Conservation (phyloP, 2,113 vertebrate genomes). For the Paradoxurus hermaphroditus region DNA sequence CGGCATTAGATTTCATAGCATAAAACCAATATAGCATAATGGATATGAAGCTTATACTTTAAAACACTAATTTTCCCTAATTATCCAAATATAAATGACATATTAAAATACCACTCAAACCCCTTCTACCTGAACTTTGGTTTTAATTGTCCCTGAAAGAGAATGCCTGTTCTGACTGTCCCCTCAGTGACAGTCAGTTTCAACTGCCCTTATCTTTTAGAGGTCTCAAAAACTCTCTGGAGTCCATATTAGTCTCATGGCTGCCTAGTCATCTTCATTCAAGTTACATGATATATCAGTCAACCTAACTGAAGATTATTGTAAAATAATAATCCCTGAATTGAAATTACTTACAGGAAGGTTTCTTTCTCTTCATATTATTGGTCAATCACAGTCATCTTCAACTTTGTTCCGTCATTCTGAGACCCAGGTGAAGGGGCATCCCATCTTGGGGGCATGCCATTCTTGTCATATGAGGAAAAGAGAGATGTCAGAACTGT, state of each 20-base stretch:
- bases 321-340: not conserved
- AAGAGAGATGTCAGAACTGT: not conserved
- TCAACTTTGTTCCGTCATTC: not conserved
- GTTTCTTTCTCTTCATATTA: not conserved
- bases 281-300: not conserved
- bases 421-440: not conserved
- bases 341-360: not conserved
- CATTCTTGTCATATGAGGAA: not conserved
- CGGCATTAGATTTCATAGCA: conserved; percentile 3
- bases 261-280: not conserved
- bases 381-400: not conserved
- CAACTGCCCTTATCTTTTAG: not conserved
- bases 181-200: not conserved
- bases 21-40: not conserved
- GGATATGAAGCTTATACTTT: not conserved
- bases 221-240: not conserved
- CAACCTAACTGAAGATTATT: not conserved
- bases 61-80: conserved; percentile 3
- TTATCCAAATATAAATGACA: not conserved
- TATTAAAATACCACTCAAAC: not conserved
- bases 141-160: conserved; percentile 6
- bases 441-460: not conserved
- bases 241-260: not conserved
- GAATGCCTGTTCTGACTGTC: not conserved
- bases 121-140: not conserved